These are phyloP conservation scores for Todiramphus chloris DNA, from an alignment of 2,113 vertebrate species.

Conservation along the genomic window DNA sequence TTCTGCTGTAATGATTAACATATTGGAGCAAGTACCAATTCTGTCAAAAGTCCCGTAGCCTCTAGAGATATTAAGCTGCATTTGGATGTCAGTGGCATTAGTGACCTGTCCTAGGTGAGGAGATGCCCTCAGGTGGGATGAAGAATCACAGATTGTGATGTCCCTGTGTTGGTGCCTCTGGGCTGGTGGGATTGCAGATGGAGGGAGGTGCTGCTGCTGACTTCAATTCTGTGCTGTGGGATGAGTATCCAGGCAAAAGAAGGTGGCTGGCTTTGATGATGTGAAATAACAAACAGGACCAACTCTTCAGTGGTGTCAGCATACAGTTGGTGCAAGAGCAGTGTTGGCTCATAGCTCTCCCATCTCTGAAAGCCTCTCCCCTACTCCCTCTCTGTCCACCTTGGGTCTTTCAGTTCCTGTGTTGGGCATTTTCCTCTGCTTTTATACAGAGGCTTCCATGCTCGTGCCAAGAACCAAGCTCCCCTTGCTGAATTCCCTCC, in stretches of 20 bases:
- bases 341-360: background rate
- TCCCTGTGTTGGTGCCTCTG: accelerated
- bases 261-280: background rate
- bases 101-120: background rate
- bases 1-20: background rate
- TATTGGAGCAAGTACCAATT: background rate
- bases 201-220: background rate
- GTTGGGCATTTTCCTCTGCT: background rate
- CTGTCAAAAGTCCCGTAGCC: background rate
- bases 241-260: background rate
- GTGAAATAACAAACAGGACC: background rate
- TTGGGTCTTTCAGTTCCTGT: background rate
- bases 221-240: background rate
- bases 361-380: background rate
- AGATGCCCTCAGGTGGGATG: background rate
- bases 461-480: background rate
- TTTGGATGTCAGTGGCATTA: background rate
- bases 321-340: background rate
- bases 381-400: background rate
- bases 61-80: background rate
- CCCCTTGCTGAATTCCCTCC: background rate
- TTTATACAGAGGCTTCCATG: background rate
- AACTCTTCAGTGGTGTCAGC: background rate
- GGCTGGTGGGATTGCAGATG: accelerated
- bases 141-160: background rate